Percentiles rank a stretch among this genome's conserved stretches.
Evolutionary conservation across 2,113 vertebrate species (phyloP).

Genomic region (Eurystomus gularis): DNA sequence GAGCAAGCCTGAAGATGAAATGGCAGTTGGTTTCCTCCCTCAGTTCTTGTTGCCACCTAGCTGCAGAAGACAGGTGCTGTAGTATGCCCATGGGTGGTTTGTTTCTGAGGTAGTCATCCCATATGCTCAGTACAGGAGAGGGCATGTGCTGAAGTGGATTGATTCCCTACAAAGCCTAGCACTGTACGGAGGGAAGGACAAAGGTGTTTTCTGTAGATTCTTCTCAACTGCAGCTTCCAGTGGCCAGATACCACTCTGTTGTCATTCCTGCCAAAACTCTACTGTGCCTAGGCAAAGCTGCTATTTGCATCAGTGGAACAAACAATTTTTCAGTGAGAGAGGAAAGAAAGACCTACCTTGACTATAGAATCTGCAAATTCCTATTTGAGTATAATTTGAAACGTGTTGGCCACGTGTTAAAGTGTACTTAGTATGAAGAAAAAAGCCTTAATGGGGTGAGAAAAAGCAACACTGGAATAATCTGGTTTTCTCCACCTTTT

Average conservation of each 20-base stretch:
- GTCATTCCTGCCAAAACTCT: background rate
- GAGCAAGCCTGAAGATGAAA: background rate
- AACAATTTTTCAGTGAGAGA: background rate
- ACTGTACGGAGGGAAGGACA: background rate
- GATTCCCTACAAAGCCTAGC: background rate
- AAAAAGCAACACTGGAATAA: background rate
- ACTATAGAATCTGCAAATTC: background rate
- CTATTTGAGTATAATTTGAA: background rate
- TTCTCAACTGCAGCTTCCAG: background rate
- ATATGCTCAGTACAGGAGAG: background rate
- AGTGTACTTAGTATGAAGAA: background rate
- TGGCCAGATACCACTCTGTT: background rate
- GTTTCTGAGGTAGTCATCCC: background rate
- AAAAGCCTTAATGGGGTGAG: background rate
- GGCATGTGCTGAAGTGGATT: accelerated
- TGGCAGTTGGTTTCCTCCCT: background rate
- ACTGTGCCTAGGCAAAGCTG: background rate
- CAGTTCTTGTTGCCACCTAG: background rate
- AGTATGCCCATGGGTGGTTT: background rate
- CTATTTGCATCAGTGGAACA: background rate
- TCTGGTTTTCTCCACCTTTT: background rate
- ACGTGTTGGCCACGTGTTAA: background rate
- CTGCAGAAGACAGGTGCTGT: background rate
- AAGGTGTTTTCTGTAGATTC: background rate
- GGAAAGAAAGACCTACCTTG: background rate